Percentiles rank a stretch among this genome's conserved stretches.
Conservation (phyloP, 2,888 invertebrate species). For the Gonocerus acuteangulatus region DNA sequence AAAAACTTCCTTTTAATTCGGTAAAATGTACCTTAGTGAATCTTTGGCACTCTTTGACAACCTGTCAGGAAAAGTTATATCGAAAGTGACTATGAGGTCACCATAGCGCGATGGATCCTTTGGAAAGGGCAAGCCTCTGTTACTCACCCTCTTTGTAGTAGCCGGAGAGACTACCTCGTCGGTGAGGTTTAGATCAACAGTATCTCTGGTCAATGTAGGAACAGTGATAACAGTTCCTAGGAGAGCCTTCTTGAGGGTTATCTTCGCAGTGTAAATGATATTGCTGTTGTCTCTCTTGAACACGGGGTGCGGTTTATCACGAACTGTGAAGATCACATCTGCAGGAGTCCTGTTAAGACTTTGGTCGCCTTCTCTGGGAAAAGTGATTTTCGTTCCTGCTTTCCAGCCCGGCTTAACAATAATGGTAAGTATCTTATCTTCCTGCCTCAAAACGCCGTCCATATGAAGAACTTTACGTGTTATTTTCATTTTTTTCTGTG, state of each 20-base stretch:
- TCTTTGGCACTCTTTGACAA: constrained; percentile 71
- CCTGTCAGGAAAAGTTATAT: constrained; percentile 86
- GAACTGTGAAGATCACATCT: constrained; percentile 91
- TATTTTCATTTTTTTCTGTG: constrained; percentile 98
- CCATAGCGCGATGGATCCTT: constrained; percentile 86
- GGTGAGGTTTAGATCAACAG: constrained; percentile 67
- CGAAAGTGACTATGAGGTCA: constrained; percentile 86
- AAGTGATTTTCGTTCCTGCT: constrained; percentile 94
- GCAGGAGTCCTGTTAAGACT: constrained; percentile 87
- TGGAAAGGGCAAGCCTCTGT: constrained; percentile 84
- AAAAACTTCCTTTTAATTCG: constrained; percentile 42
- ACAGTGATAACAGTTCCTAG: constrained; percentile 82
- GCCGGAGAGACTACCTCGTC: constrained; percentile 82
- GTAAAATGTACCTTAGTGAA: constrained; percentile 76
- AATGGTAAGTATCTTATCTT: constrained; percentile 90
- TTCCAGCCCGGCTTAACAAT: constrained; percentile 97
- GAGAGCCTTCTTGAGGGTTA: constrained; percentile 81
- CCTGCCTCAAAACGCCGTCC: constrained; percentile 75
- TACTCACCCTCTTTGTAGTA: constrained; percentile 77
- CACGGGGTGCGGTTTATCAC: constrained; percentile 84
- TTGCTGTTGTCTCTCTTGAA: constrained; percentile 93
- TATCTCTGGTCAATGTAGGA: constrained; percentile 78
- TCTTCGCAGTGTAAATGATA: constrained; percentile 75
- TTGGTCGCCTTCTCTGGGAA: constrained; percentile 93
- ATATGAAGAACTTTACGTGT: constrained; percentile 78